Evolutionary conservation across 2,113 vertebrate genomes (phyloP), one percentile per base, ranked within the genome.

Genomic region (Spermophilus dauricus): DNA sequence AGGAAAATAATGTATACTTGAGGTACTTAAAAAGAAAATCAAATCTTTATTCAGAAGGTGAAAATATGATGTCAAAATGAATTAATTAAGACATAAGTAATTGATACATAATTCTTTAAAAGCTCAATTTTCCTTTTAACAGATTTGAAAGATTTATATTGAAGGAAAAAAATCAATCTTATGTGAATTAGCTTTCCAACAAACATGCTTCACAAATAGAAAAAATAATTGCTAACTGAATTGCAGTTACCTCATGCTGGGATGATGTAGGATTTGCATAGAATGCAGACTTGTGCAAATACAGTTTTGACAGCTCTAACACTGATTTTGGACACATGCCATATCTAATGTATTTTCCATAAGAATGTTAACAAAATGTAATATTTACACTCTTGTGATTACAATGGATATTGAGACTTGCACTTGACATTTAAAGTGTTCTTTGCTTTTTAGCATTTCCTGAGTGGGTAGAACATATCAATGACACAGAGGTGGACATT

Each of bases 391-490:
- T 80, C 63, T 53, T 56, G 10, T 91, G 45, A 80, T 58, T 81
- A 17, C 37, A 30, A 30, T 37, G 24, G 17, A 20, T 42, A 4
- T 56, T 80, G n/a, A 69, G 67, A 65, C 51, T 88, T 67, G 10
- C 20, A 63, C 90, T 70, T 95, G 63, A 45, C 34, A 75, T 95
- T 97, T 96, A 92, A 45, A 93, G 89, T 84, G 14, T 24, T 61
- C 76, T 97, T 97, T 97, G 20, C 96, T 97, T 88, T 98, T 76
- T 97, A 99, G 99, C 99, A 70, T 98, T 98, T 98, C 99, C 99
- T 4, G 99, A 99, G 97, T 99, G 99, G 99, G 99, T 99, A 86
- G 99, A 99, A 97, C 99, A 99, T 97, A 99, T 99, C 97, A 99
- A 98, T 96, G 99, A 99, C 98, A 99, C 98, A n/a, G 99, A 99